A percentile compares a stretch with the other conserved stretches of the same genome.
phyloP scores from a whole-genome alignment of 2,888 invertebrate species.

The Cheilosia pagana region DNA sequence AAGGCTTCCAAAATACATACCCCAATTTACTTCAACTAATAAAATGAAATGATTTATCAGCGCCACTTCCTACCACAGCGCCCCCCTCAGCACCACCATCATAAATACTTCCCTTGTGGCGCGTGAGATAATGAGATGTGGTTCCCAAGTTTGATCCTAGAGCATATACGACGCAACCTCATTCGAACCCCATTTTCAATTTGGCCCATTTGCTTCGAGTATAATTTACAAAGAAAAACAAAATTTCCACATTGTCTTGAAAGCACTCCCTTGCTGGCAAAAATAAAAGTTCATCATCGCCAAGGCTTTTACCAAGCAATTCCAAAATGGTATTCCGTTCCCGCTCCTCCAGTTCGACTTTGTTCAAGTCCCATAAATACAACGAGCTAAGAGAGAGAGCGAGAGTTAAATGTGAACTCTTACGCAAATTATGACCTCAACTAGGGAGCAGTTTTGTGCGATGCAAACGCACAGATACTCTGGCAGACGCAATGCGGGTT shows the following conservation, averaged over 20 bases:
- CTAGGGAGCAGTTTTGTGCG: slow-evolving; percentile 36
- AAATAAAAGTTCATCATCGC: slow-evolving; percentile 31
- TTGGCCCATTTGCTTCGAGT: slow-evolving; percentile 43
- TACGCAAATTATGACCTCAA: slow-evolving; percentile 70
- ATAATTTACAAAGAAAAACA: slow-evolving; percentile 16
- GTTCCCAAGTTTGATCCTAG: slow-evolving; percentile 13
- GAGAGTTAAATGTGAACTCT: slow-evolving; percentile 42
- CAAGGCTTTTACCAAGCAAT: slow-evolving; percentile 44
- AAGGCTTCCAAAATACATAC: too few species aligned
- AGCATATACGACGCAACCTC: slow-evolving; percentile 1
- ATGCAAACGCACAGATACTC: background rate
- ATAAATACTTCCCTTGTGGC: slow-evolving; percentile 2
- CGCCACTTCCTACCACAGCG: background rate
- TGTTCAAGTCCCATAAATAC: slow-evolving; percentile 7
- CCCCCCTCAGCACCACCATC: background rate
- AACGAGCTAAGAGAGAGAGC: slow-evolving; percentile 3
- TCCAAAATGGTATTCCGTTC: slow-evolving; percentile 10
- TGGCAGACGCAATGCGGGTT: background rate
- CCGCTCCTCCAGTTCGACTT: background rate
- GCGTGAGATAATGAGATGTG: slow-evolving; percentile 31
- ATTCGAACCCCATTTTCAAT: slow-evolving; percentile 33
- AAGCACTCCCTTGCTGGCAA: slow-evolving; percentile 20
- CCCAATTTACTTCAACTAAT: too few species aligned
- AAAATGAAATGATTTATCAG: too few species aligned
- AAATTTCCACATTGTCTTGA: slow-evolving; percentile 17